phyloP scores from a whole-genome alignment of 92 coral and sea anemone species.

The Zoanthus solanderi region DNA sequence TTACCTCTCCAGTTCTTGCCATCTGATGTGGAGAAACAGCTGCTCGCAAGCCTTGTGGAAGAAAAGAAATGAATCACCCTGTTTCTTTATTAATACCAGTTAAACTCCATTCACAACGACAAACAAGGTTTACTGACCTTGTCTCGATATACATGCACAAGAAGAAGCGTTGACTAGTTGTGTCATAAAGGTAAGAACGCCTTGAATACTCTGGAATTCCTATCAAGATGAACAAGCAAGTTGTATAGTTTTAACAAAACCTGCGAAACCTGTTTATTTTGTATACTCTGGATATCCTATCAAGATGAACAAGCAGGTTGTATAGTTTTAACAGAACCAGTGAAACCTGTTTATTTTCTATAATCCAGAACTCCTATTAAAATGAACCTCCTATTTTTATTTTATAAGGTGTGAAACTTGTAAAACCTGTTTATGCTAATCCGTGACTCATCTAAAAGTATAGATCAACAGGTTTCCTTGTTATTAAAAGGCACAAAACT shows the following conservation, averaged over 20 bases:
- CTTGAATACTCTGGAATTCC: slow-evolving; percentile 78
- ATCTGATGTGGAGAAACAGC: slow-evolving; percentile 76
- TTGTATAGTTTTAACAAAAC: neutral
- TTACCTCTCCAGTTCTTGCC: slow-evolving; percentile 86
- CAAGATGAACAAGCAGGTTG: neutral
- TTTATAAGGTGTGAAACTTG: too few relatives aligned
- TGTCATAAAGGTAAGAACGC: slow-evolving; percentile 74
- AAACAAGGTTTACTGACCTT: slow-evolving; percentile 57
- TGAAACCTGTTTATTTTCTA: too few relatives aligned
- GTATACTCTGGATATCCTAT: neutral
- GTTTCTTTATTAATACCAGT: neutral
- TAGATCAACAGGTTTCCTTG: too few relatives aligned
- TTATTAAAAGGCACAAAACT: too few relatives aligned
- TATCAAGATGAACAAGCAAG: neutral
- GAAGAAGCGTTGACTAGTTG: slow-evolving; percentile 67
- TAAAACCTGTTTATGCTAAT: too few relatives aligned
- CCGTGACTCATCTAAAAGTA: too few relatives aligned
- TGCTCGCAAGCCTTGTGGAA: slow-evolving; percentile 70
- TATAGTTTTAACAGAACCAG: neutral
- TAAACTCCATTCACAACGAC: neutral
- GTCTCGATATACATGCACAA: slow-evolving; percentile 76
- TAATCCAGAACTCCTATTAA: too few relatives aligned
- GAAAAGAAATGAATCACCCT: neutral
- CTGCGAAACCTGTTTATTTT: too few relatives aligned
- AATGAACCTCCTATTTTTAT: too few relatives aligned